Conservation (phyloP, 2,113 vertebrate genomes). For the Aldabrachelys gigantea region DNA sequence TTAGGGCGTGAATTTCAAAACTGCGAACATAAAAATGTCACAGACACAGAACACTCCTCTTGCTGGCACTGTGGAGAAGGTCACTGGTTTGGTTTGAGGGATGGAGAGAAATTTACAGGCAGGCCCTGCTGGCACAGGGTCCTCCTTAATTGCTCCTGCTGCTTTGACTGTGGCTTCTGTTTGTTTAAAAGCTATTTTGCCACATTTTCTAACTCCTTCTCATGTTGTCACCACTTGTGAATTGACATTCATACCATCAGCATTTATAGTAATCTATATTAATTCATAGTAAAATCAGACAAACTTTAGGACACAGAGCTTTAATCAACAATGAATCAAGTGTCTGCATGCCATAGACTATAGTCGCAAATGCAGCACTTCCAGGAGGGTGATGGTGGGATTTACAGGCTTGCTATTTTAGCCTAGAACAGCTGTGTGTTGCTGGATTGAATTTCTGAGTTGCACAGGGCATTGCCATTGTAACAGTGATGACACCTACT, state of each 20-base stretch:
- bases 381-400: neutral
- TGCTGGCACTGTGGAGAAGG: fast-evolving
- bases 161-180: neutral
- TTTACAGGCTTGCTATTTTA: neutral
- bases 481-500: neutral
- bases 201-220: neutral
- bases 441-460: neutral
- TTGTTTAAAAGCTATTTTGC: neutral
- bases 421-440: neutral
- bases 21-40: neutral
- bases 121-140: neutral
- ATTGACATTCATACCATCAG: constrained; percentile 17
- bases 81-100: neutral
- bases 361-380: neutral
- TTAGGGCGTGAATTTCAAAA: neutral
- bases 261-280: constrained; percentile 12
- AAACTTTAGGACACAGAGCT: neutral
- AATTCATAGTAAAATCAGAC: constrained; percentile 36
- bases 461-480: neutral
- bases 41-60: neutral
- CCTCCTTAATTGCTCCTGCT: neutral
- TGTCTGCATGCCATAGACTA: neutral
- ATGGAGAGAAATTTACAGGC: neutral
- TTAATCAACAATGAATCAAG: neutral
- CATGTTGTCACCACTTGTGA: neutral